Conservation (phyloP, 2,888 invertebrate species). For the Pristionchus mayeri region DNA sequence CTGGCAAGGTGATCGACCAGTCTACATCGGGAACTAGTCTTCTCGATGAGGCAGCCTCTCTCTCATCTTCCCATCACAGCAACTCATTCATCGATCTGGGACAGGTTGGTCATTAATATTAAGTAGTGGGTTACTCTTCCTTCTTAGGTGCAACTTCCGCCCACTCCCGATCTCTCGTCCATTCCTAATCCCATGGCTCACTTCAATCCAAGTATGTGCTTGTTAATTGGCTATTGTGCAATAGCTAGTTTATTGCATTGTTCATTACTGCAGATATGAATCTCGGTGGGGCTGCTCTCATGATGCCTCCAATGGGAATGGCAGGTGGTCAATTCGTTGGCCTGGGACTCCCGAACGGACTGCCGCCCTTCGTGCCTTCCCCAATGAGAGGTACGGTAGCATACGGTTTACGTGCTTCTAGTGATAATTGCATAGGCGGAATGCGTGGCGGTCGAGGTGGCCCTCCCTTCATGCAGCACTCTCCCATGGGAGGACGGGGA, state of each 20-base stretch:
- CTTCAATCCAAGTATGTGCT: background rate
- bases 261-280: background rate
- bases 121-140: background rate
- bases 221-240: background rate
- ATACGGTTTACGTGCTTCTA: background rate
- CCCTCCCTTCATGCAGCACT: background rate
- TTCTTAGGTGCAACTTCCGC: constrained; percentile 35
- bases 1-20: constrained; percentile 6
- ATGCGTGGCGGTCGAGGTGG: constrained; percentile 40
- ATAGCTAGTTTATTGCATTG: background rate
- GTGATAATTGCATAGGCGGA: background rate
- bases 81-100: constrained; percentile 40
- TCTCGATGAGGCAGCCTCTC: background rate
- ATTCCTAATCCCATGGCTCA: constrained; percentile 14
- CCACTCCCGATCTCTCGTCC: constrained; percentile 29
- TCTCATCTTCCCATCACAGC: background rate
- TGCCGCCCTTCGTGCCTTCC: constrained; percentile 25
- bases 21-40: background rate
- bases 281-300: background rate
- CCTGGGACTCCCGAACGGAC: background rate
- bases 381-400: background rate
- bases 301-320: constrained; percentile 39
- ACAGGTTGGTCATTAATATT: too few species aligned
- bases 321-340: constrained; percentile 9
- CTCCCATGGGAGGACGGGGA: constrained; percentile 43